Evolutionary conservation across 2,797 vertebrate species (phyloP).

Genomic region (Arremon aurantiirostris): DNA sequence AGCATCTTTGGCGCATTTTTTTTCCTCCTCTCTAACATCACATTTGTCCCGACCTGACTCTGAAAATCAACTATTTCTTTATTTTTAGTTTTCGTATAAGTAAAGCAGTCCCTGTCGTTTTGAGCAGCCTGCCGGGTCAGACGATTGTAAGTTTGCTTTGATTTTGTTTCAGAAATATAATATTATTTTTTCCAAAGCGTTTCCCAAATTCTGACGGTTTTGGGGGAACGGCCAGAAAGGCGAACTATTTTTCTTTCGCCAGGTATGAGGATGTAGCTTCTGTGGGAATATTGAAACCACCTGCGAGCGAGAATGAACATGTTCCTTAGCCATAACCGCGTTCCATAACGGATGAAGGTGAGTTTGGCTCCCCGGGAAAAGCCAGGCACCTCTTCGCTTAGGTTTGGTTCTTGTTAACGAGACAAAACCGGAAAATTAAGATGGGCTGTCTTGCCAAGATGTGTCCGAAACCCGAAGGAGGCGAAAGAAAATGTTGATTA

Average conservation of each 20-base stretch:
- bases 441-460: neutral
- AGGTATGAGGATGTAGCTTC: neutral
- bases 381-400: neutral
- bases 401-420: neutral
- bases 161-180: neutral
- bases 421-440: neutral
- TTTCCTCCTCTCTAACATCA: fast-evolving
- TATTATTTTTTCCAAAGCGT: neutral
- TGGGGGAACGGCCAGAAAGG: neutral
- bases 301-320: neutral
- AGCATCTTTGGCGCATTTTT: fast-evolving
- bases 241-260: neutral
- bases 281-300: neutral
- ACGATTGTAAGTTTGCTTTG: neutral
- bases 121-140: neutral
- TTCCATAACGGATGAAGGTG: neutral
- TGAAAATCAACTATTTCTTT: neutral
- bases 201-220: neutral
- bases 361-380: neutral
- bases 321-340: neutral
- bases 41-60: neutral
- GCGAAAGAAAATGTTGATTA: neutral
- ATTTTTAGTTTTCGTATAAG: neutral
- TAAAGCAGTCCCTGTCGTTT: neutral
- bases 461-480: neutral